phyloP scores from a whole-genome alignment of 2,113 vertebrate species.

The Petaurus breviceps region DNA sequence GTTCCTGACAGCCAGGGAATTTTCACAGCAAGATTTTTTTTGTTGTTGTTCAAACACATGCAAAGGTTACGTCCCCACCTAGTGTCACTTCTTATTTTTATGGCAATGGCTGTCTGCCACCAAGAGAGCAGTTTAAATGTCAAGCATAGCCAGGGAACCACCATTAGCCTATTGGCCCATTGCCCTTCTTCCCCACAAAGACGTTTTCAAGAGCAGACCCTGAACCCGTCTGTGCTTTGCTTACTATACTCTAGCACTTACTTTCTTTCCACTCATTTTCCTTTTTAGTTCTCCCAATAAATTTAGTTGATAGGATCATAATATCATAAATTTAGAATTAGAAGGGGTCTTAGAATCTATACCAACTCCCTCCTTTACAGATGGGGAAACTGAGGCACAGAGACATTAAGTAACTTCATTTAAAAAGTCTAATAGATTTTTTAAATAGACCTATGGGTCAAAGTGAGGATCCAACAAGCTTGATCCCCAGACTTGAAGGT shows the following conservation, averaged over 20 bases:
- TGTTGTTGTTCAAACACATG: not conserved
- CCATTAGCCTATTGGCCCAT: not conserved
- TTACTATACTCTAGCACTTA: not conserved
- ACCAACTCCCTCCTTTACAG: not conserved
- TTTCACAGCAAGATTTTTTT: slow-evolving; percentile 31
- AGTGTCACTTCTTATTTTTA: slow-evolving; percentile 4
- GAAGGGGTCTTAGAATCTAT: not conserved
- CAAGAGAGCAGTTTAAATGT: not conserved
- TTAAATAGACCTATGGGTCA: not conserved
- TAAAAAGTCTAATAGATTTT: not conserved
- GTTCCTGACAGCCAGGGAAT: slow-evolving; percentile 49
- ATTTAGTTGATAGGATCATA: not conserved
- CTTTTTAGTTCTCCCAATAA: not conserved
- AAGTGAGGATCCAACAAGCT: not conserved
- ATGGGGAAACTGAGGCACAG: not conserved
- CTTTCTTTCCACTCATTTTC: not conserved
- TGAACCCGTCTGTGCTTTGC: not conserved
- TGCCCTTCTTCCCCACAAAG: not conserved
- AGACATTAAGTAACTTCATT: not conserved
- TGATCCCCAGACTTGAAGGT: not conserved
- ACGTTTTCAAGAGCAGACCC: not conserved
- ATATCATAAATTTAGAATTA: not conserved
- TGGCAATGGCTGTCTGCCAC: slow-evolving; percentile 24
- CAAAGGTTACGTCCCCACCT: slow-evolving; percentile 8
- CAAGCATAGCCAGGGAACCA: not conserved